Conservation (phyloP, 2,113 vertebrate species). For the Gymnorhina tibicen region DNA sequence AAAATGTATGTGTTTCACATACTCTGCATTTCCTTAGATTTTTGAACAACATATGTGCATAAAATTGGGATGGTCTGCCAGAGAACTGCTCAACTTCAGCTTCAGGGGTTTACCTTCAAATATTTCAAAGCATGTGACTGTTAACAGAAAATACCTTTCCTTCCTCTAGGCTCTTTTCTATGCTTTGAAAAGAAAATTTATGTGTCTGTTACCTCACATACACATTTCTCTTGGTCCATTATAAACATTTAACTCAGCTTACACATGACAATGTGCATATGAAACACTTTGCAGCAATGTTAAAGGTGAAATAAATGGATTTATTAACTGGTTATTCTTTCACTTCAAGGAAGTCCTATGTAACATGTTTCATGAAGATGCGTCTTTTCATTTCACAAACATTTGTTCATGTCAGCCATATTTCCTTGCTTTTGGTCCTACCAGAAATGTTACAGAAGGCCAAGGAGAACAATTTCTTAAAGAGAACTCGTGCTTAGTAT, state of each 20-base stretch:
- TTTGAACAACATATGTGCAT: neutral
- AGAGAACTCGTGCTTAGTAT: neutral
- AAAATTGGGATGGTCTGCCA: neutral
- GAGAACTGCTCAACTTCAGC: neutral
- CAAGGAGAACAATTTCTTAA: neutral
- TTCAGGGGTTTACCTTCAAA: neutral
- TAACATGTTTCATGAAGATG: rapidly evolving
- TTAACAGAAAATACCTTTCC: neutral
- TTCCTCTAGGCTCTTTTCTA: neutral
- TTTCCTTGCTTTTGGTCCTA: neutral
- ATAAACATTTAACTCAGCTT: neutral
- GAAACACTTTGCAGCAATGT: neutral
- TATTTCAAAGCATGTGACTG: neutral
- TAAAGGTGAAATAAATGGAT: neutral
- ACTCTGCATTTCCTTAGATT: neutral
- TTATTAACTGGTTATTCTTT: neutral
- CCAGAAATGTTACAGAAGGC: neutral
- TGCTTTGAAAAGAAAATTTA: neutral
- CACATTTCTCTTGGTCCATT: neutral
- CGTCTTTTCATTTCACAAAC: neutral
- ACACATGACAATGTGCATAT: neutral
- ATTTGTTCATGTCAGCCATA: neutral
- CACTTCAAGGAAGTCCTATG: neutral
- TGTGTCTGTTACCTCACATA: rapidly evolving
- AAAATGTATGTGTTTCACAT: neutral